Conservation (phyloP, 1,140 invertebrate species). For the Calosoma granatense region DNA sequence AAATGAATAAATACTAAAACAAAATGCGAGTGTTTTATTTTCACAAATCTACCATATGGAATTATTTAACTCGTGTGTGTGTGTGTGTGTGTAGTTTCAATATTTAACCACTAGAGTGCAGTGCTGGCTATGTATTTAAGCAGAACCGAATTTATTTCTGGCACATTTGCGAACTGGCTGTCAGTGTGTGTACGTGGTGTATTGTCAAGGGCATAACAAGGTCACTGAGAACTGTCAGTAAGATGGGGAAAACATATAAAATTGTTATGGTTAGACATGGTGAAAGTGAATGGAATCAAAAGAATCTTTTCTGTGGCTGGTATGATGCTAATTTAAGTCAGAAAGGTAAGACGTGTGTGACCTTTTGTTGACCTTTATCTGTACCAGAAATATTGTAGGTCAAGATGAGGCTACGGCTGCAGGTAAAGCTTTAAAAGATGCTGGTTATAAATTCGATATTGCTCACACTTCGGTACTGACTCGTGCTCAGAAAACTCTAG, state of each 20-base stretch:
- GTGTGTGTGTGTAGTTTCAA: no score
- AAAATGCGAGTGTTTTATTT: no score
- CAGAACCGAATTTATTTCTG: no score
- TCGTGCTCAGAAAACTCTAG: conserved; percentile 79
- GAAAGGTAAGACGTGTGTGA: conserved; percentile 51
- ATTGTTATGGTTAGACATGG: conserved; percentile 94
- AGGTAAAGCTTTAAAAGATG: conserved; percentile 77
- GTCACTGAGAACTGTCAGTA: no score
- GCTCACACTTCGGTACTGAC: conserved; percentile 88
- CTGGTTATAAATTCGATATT: conserved; percentile 74
- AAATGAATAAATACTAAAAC: neutral
- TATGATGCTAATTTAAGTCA: conserved; percentile 74
- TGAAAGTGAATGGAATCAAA: conserved; percentile 91
- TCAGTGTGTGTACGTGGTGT: no score
- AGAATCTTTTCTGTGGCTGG: conserved; percentile 93
- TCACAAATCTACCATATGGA: no score
- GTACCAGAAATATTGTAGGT: conserved; percentile 43
- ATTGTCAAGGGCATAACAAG: no score
- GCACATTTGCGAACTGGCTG: no score
- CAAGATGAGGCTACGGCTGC: conserved; percentile 71
- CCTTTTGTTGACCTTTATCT: conserved; percentile 12
- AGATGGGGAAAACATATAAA: conserved; percentile 41
- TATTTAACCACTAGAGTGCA: no score
- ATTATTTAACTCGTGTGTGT: no score
- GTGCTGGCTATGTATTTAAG: no score